Evolutionary conservation across 2,888 invertebrate species (phyloP).

Genomic region (Drosophila vallismaia): DNA sequence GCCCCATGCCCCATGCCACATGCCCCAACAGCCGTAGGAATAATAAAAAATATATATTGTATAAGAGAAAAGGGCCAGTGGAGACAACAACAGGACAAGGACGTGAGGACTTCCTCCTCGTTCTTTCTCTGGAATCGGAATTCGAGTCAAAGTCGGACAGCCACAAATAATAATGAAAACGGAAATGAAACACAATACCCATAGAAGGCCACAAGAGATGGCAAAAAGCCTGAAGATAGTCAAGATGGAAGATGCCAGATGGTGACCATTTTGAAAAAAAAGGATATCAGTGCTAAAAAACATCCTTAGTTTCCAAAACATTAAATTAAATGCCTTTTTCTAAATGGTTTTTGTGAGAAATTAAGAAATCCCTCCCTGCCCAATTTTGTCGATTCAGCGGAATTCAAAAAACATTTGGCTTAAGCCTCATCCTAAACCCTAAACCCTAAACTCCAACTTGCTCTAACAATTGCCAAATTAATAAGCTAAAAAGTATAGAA

Average conservation of each 20-base stretch:
- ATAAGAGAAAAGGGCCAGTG: constrained; percentile 29
- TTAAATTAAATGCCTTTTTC: no score
- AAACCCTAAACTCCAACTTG: background rate
- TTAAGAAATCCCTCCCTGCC: background rate
- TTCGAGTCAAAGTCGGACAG: constrained; percentile 55
- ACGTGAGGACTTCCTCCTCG: constrained; percentile 13
- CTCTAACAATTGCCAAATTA: constrained; percentile 52
- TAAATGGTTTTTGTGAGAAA: no score
- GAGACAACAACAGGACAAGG: constrained; percentile 45
- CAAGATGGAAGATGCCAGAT: constrained; percentile 7
- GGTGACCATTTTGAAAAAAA: background rate
- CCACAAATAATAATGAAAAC: constrained; percentile 81
- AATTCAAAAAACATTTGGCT: background rate
- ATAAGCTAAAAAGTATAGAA: constrained; percentile 64
- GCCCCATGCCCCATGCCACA: constrained; percentile 18
- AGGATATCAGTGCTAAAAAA: no score
- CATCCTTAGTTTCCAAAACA: no score
- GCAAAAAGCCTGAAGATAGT: constrained; percentile 1
- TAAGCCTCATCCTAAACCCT: constrained; percentile 8
- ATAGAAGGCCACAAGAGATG: constrained; percentile 60
- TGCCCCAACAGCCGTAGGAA: constrained; percentile 24
- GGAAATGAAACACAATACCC: constrained; percentile 82
- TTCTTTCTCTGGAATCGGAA: constrained; percentile 51
- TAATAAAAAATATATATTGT: constrained; percentile 40
- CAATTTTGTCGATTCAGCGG: constrained; percentile 11